phyloP scores from a whole-genome alignment of 2,888 invertebrate species.

The Blomia tropicalis region DNA sequence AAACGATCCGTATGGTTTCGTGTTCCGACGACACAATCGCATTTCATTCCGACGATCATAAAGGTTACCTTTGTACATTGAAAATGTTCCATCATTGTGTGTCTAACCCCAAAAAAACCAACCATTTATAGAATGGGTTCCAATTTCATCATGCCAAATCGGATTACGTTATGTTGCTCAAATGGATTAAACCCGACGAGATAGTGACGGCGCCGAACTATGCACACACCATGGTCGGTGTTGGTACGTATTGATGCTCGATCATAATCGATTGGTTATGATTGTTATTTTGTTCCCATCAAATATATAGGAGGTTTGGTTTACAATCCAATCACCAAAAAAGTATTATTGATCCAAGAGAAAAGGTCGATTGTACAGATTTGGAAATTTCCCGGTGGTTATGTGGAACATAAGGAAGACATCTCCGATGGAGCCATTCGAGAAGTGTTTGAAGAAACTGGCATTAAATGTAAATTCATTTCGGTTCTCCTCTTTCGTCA shows the following conservation, averaged over 20 bases:
- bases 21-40: neutral
- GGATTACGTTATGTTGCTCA: conserved; percentile 59
- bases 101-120: no score
- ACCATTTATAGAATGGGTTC: conserved; percentile 44
- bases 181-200: conserved; percentile 53
- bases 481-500: conserved; percentile 62
- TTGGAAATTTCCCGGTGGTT: conserved; percentile 86
- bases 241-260: conserved; percentile 35
- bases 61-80: neutral
- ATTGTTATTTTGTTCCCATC: neutral
- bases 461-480: conserved; percentile 55
- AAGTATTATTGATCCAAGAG: conserved; percentile 61
- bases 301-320: conserved; percentile 53
- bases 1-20: conserved; percentile 1
- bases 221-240: conserved; percentile 63
- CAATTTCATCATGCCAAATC: conserved; percentile 70
- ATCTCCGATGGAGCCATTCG: conserved; percentile 61
- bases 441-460: conserved; percentile 81
- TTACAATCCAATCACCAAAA: conserved; percentile 34
- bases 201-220: conserved; percentile 51
- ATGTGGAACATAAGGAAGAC: conserved; percentile 72
- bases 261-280: neutral
- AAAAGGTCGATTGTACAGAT: conserved; percentile 40
- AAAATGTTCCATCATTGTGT: no score
- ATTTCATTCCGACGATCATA: neutral